Conservation (phyloP, 2,888 invertebrate genomes). For the Phortica magna region DNA sequence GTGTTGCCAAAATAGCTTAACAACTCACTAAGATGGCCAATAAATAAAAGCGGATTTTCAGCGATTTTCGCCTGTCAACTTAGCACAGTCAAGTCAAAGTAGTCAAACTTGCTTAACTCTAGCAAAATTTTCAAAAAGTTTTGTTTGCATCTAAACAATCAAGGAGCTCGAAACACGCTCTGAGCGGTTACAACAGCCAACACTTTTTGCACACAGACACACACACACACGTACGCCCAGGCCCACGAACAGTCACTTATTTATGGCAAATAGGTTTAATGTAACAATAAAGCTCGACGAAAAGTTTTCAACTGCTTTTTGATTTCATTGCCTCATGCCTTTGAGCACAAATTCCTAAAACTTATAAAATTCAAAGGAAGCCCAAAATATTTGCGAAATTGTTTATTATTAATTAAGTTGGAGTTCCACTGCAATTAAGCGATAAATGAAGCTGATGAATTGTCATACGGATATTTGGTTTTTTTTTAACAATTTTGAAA, state of each 20-base stretch:
- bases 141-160: constrained; percentile 11
- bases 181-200: neutral
- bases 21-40: constrained; percentile 12
- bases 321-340: neutral
- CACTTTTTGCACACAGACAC: neutral
- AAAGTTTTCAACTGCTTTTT: neutral
- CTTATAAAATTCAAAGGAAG: neutral
- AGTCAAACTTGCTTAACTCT: neutral
- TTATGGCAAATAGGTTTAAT: neutral
- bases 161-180: neutral
- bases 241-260: neutral
- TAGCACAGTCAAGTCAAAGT: neutral
- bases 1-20: neutral
- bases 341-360: neutral
- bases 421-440: neutral
- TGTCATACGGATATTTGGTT: no score
- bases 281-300: neutral
- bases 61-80: constrained; percentile 20
- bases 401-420: neutral
- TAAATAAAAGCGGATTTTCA: constrained; percentile 26
- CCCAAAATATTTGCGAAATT: neutral
- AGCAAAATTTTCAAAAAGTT: constrained; percentile 4
- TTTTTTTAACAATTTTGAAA: no score
- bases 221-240: no score
- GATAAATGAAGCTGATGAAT: neutral